Base-by-base conservation (phyloP, 2,888 invertebrate species). In the Spodoptera littoralis region DNA sequence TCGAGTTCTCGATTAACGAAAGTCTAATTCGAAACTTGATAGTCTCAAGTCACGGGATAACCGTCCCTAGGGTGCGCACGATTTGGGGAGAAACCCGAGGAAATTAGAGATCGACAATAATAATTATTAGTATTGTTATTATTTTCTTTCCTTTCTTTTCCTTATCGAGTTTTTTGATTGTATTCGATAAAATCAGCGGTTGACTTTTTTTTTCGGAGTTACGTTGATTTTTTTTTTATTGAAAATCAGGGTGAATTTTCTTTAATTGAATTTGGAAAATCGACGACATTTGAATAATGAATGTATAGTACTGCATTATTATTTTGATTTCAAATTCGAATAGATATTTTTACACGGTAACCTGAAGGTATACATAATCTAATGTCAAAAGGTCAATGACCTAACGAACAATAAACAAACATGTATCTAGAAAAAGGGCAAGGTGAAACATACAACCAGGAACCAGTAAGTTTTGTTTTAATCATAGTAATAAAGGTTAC, bases 401-500 rank as follows among this genome's bases (percentile, higher is more conserved):
- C 27, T 9, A 51, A 51, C 30, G 43, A 3, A 45, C 13, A 11
- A 51, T 53, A 66, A 65, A 27, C 63, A 36, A 46, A 48, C 30
- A 42, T 27, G 56, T n/a, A 48, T 41, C 42, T 56, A 30, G 53
- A 45, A 55, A 3, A 43, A 30, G 64, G 42, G 47, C n/a, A 27
- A 45, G 45, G 65, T 36, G 11, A 41, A 46, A 70, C 53, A 61
- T 65, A 60, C 66, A 62, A 58, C 52, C 46, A 62, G 60, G 58
- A 66, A 70, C 58, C 62, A 63, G 49, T 50, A 64, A 77, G 52
- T 61, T 69, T 77, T 73, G 73, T 77, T 77, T 76, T 77, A 77
- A 73, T 77, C 73, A 68, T 64, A 22, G 76, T 68, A 70, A 73
- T 76, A 77, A 77, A 77, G 64, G 72, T 62, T 65, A 58, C 51